Percentiles rank a stretch among this genome's conserved stretches.
Conservation (phyloP, 2,797 vertebrate species). For the Falco rusticolus region DNA sequence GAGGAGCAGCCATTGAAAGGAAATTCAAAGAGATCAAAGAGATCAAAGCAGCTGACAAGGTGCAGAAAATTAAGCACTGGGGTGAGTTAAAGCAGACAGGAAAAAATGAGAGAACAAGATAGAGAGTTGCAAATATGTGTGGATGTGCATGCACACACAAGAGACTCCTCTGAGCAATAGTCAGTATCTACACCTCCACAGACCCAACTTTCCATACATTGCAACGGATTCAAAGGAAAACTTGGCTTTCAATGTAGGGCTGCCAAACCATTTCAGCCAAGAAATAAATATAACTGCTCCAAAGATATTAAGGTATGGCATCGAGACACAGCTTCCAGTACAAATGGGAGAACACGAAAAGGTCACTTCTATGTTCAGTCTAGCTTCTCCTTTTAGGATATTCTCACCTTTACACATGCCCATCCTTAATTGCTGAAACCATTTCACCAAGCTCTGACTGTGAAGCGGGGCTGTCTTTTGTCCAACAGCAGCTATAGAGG, state of each 20-base stretch:
- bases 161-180: background rate
- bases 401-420: background rate
- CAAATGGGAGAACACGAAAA: background rate
- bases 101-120: background rate
- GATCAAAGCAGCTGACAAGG: slow-evolving; percentile 10
- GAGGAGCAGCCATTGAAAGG: background rate
- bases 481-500: background rate
- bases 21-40: slow-evolving; percentile 28
- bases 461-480: background rate
- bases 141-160: accelerated
- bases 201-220: background rate
- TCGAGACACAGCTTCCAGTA: background rate
- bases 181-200: background rate
- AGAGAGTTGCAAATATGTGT: background rate
- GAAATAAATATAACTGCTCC: background rate
- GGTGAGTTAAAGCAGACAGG: background rate
- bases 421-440: background rate
- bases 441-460: background rate
- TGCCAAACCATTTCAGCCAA: background rate
- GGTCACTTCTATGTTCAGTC: background rate
- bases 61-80: slow-evolving; percentile 18
- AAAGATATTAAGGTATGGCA: background rate
- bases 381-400: background rate
- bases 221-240: background rate
- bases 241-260: background rate